These are phyloP conservation scores for Urocyon cinereoargenteus DNA, from an alignment of 2,797 vertebrate species.

Conservation along the genomic window DNA sequence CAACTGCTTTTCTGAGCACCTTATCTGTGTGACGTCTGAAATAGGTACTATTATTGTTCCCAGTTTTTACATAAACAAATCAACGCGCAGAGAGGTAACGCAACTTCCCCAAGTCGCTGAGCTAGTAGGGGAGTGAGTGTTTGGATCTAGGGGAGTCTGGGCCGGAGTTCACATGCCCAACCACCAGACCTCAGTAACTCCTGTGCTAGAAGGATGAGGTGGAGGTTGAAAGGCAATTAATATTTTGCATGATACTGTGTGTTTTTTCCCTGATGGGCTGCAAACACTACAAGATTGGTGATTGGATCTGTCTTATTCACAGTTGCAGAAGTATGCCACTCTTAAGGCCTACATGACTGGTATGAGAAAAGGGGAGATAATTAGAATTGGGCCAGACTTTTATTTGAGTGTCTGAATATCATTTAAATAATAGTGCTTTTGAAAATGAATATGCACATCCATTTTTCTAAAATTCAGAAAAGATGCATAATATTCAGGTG, in stretches of 20 bases:
- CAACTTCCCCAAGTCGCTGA: neutral
- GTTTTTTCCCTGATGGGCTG: neutral
- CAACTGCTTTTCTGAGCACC: neutral
- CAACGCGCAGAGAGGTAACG: neutral
- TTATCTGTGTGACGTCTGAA: neutral
- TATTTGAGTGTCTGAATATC: constrained; percentile 64
- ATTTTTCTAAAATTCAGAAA: constrained; percentile 70
- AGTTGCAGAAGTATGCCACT: constrained; percentile 27
- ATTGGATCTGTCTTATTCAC: neutral
- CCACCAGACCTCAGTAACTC: neutral
- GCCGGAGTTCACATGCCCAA: neutral
- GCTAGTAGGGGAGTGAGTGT: neutral
- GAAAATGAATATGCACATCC: constrained; percentile 74
- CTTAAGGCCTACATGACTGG: neutral
- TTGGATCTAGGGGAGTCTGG: neutral
- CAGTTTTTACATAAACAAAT: neutral
- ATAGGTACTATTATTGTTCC: neutral
- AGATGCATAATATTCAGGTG: constrained; percentile 75
- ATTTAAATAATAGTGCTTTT: constrained; percentile 62
- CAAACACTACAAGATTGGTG: neutral
- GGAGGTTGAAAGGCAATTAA: neutral
- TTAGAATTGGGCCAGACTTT: constrained; percentile 58
- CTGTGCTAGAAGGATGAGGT: neutral
- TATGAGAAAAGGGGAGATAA: constrained; percentile 46
- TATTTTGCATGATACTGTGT: neutral